Evolutionary conservation across 2,113 vertebrate species (phyloP).

Genomic region (Regulus satrapa): DNA sequence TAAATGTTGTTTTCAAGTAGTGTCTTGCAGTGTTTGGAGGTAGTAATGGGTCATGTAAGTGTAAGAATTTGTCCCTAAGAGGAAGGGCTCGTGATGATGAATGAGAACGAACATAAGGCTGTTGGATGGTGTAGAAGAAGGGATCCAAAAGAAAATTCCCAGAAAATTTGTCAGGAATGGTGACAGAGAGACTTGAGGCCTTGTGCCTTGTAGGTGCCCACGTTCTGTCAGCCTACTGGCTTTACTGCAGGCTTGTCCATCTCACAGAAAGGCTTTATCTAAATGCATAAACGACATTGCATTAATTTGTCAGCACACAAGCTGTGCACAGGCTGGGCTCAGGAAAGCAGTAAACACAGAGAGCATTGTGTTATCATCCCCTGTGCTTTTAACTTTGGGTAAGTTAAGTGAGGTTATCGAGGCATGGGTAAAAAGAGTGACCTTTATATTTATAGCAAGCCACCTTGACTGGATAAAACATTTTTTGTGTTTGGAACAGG

Average conservation of each 20-base stretch:
- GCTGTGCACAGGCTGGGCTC: background rate
- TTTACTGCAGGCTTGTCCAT: background rate
- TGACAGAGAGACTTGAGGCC: background rate
- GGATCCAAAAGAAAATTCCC: background rate
- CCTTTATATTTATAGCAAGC: background rate
- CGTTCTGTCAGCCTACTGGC: background rate
- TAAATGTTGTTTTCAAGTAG: background rate
- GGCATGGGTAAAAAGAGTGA: background rate
- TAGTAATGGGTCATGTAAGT: background rate
- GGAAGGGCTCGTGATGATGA: background rate
- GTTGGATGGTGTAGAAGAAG: background rate
- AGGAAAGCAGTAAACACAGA: background rate
- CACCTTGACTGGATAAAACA: background rate
- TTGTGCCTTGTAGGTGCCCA: accelerated
- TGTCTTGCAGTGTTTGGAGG: background rate
- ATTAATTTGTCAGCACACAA: background rate
- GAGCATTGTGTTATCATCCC: background rate
- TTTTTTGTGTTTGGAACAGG: constrained; percentile 62
- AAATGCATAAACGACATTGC: background rate
- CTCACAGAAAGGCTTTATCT: background rate
- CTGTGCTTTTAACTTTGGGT: background rate
- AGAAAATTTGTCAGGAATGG: background rate
- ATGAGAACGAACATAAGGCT: background rate
- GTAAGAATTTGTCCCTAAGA: background rate
- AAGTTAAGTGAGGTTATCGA: background rate